A percentile compares a stretch with the other conserved stretches of the same genome.
phyloP scores from a whole-genome alignment of 2,888 invertebrate species.

The Galeruca laticollis region DNA sequence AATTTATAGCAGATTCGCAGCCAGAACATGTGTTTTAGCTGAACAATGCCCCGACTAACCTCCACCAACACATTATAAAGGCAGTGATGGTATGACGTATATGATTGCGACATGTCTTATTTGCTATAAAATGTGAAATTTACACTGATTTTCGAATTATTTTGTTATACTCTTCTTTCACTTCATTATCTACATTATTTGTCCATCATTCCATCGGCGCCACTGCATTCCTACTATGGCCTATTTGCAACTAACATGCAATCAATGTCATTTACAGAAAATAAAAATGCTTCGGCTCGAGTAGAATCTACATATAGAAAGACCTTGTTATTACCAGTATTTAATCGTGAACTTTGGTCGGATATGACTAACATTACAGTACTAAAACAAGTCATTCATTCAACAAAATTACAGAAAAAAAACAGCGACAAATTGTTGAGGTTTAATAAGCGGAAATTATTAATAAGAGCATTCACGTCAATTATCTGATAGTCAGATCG shows the following conservation, averaged over 20 bases:
- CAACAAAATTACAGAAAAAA: conserved; percentile 4
- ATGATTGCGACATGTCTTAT: too few relatives aligned
- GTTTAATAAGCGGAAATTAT: conserved; percentile 35
- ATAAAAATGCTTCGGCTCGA: not conserved
- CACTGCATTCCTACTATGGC: too few relatives aligned
- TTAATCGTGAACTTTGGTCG: conserved; percentile 3
- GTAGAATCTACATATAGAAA: not conserved
- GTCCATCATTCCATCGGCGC: too few relatives aligned
- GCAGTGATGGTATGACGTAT: too few relatives aligned
- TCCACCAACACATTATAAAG: too few relatives aligned
- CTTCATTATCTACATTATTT: too few relatives aligned
- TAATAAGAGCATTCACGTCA: conserved; percentile 33
- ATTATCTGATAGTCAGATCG: not conserved
- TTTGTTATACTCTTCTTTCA: too few relatives aligned
- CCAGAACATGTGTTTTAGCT: too few relatives aligned
- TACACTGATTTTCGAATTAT: too few relatives aligned
- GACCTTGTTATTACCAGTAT: not conserved
- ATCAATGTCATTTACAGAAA: not conserved
- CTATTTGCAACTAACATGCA: not conserved
- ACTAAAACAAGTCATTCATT: not conserved
- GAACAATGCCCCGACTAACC: too few relatives aligned
- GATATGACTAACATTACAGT: conserved; percentile 8
- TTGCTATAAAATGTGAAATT: too few relatives aligned
- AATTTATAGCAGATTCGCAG: too few relatives aligned
- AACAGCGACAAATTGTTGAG: conserved; percentile 7